These are phyloP conservation scores for Varanus salvator DNA, from an alignment of 2,113 vertebrate genomes.

Conservation along the genomic window DNA sequence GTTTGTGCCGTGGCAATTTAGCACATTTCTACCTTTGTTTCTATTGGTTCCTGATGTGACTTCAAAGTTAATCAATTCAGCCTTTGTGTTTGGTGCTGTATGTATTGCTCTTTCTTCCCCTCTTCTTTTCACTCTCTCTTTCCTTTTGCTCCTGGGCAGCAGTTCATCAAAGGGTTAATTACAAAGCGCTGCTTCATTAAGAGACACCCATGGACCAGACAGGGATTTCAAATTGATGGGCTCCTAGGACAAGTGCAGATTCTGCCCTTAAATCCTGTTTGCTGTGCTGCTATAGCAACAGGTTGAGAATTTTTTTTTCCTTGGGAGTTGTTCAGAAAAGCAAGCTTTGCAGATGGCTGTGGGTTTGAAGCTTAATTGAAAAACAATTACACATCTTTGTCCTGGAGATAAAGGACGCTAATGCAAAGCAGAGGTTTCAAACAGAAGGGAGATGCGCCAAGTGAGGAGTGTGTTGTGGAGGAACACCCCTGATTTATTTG, in stretches of 20 bases:
- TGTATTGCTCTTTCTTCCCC: rapidly evolving
- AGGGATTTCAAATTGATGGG: slow-evolving; percentile 53
- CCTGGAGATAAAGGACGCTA: slow-evolving; percentile 47
- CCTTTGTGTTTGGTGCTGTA: background rate
- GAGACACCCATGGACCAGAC: background rate
- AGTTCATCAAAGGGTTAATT: slow-evolving; percentile 65
- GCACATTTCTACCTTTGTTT: background rate
- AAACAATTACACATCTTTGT: slow-evolving; percentile 51
- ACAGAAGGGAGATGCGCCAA: slow-evolving; percentile 37
- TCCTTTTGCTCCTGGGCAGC: background rate
- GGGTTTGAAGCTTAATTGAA: slow-evolving; percentile 59
- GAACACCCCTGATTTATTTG: slow-evolving; percentile 15
- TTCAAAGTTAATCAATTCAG: background rate
- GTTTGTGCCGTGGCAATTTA: background rate
- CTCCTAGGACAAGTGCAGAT: slow-evolving; percentile 9
- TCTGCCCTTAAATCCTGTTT: slow-evolving; percentile 54
- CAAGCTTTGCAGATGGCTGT: slow-evolving; percentile 52
- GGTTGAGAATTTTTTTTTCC: slow-evolving; percentile 54
- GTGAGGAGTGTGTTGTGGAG: background rate
- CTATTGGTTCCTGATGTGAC: background rate
- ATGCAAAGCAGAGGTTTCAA: slow-evolving; percentile 53
- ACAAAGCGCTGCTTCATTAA: background rate
- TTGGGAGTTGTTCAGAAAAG: slow-evolving; percentile 26
- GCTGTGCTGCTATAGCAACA: slow-evolving; percentile 77
- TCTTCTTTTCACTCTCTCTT: background rate